Conservation (phyloP, 1,140 invertebrate species). For the Heliconius congener region DNA sequence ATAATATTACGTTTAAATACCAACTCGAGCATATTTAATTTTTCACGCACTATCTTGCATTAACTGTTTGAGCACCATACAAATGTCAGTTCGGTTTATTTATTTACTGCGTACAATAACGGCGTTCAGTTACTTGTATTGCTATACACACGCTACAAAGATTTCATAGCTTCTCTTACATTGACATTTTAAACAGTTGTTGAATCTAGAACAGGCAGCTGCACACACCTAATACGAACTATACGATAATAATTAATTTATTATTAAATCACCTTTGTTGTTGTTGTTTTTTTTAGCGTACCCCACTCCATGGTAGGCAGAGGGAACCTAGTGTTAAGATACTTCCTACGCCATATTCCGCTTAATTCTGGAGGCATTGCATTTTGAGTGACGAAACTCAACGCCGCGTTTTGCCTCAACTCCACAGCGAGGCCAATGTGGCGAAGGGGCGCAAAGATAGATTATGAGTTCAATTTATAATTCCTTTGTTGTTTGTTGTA, state of each 20-base stretch:
- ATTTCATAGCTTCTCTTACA: neutral
- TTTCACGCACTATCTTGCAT: conserved; percentile 37
- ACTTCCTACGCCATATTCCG: too few relatives aligned
- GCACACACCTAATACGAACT: neutral
- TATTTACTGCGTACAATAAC: conserved; percentile 3
- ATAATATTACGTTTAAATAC: conserved; percentile 23
- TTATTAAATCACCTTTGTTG: neutral
- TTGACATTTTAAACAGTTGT: neutral
- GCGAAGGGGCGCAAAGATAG: too few relatives aligned
- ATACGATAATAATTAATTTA: neutral
- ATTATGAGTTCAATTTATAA: too few relatives aligned
- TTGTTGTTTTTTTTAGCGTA: too few relatives aligned
- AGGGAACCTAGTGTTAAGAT: too few relatives aligned
- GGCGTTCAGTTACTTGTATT: neutral
- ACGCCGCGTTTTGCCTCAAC: too few relatives aligned
- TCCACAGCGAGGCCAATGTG: too few relatives aligned
- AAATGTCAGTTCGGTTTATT: conserved; percentile 15
- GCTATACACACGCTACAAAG: neutral
- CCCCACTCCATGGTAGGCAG: too few relatives aligned
- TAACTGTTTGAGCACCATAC: conserved; percentile 27
- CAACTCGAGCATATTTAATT: conserved; percentile 44
- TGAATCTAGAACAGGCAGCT: neutral
- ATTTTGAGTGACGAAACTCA: too few relatives aligned
- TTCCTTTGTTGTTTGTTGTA: too few relatives aligned
- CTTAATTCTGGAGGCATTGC: too few relatives aligned